phyloP scores from a whole-genome alignment of 2,888 invertebrate species.

The Odontocolon sp. region DNA sequence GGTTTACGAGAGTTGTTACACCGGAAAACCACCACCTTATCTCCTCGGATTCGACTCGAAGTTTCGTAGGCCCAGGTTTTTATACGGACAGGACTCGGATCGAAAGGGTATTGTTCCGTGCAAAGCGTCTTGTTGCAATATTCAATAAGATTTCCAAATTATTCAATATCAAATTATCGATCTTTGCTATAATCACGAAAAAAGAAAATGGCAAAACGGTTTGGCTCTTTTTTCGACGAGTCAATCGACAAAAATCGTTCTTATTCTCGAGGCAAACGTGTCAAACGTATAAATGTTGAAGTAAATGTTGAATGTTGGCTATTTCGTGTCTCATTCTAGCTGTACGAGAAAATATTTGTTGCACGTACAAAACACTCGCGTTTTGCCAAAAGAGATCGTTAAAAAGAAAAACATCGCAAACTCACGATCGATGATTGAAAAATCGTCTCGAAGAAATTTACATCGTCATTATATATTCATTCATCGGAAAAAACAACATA shows the following conservation, averaged over 20 bases:
- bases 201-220: background rate
- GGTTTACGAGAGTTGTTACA: constrained; percentile 77
- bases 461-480: constrained; percentile 6
- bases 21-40: constrained; percentile 62
- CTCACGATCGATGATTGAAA: background rate
- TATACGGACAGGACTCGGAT: constrained; percentile 65
- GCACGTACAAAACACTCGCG: background rate
- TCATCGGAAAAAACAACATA: background rate
- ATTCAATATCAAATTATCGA: constrained; percentile 18
- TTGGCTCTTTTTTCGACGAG: no score
- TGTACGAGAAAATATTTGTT: background rate
- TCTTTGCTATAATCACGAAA: background rate
- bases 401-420: background rate
- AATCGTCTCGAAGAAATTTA: constrained; percentile 3
- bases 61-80: constrained; percentile 56
- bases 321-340: constrained; percentile 28
- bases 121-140: constrained; percentile 76
- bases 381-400: background rate
- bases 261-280: no score
- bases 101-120: constrained; percentile 73
- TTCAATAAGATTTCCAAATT: constrained; percentile 70
- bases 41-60: constrained; percentile 58
- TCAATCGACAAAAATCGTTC: no score
- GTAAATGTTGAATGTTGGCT: constrained; percentile 30
- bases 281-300: background rate